Conservation (phyloP, 1,140 invertebrate genomes). For the Megathymus violae region DNA sequence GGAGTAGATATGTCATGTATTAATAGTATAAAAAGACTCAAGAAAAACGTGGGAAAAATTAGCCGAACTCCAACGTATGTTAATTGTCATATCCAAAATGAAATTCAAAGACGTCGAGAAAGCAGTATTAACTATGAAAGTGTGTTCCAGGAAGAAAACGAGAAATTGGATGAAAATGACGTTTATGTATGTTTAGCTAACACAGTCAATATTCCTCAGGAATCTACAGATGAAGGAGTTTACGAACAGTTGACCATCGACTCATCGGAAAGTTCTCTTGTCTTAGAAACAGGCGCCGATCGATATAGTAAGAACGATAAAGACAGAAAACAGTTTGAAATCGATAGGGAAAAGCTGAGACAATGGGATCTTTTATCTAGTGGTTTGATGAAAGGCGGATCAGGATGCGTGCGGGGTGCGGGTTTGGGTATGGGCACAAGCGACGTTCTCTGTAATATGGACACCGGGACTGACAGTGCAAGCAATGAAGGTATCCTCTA, state of each 20-base stretch:
- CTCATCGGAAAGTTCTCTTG: conserved; percentile 40
- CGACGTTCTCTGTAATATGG: conserved; percentile 69
- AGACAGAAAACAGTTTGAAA: conserved; percentile 84
- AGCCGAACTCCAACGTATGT: conserved; percentile 89
- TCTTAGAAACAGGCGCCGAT: conserved; percentile 23
- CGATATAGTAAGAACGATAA: conserved; percentile 48
- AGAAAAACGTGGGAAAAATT: conserved; percentile 77
- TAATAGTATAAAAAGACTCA: conserved; percentile 73
- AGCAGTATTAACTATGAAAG: conserved; percentile 43
- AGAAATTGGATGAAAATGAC: conserved; percentile 81
- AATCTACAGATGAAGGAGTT: conserved; percentile 73
- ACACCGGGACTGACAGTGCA: conserved; percentile 71
- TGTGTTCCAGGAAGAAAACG: conserved; percentile 50
- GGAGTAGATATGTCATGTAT: conserved; percentile 62
- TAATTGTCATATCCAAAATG: conserved; percentile 86
- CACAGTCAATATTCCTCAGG: conserved; percentile 48
- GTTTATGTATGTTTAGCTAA: conserved; percentile 85
- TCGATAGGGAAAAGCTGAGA: conserved; percentile 92
- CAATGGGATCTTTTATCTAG: conserved; percentile 95
- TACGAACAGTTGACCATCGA: conserved; percentile 78
- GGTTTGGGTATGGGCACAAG: conserved; percentile 74
- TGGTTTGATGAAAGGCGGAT: conserved; percentile 84
- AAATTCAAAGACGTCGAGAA: conserved; percentile 53
- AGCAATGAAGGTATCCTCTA: conserved; percentile 80
- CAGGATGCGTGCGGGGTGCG: conserved; percentile 76